Evolutionary conservation across 2,888 invertebrate genomes (phyloP), one percentile per base, ranked within the genome.

Genomic region (Blastobasis adustella): DNA sequence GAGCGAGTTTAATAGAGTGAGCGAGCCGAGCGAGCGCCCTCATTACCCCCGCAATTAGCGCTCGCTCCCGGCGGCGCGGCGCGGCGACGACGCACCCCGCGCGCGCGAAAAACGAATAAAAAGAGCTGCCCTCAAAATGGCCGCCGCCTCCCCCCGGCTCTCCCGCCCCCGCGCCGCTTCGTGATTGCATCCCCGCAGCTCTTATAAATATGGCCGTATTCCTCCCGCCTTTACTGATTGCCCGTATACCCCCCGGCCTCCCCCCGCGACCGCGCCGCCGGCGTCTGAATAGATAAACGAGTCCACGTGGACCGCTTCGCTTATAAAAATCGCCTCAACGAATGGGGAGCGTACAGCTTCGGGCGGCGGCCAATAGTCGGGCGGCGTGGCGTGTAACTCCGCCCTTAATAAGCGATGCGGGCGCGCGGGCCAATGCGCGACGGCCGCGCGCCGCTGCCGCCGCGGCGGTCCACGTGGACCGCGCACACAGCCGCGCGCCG

Each of bases 111-210:
- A 88, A 88, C 89, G 88, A 90, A 91, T 86, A 87, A 89, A 89
- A 89, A 90, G 91, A 91, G 90, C 91, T 90, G 91, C 91, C 91
- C 91, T 91, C 91, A 91, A 92, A 92, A 91, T 91, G 92, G 92
- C 92, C 91, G 91, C 91, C 91, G 90, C 83, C 83, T 79, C 81
- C 79, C 81, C 81, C 83, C 81, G 79, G 72, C 66, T 70, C 77
- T 66, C 81, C 81, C 77, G 73, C 73, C 83, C 87, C 83, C 87
- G 82, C 87, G 80, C 86, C 85, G 85, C 85, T 87, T 89, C 88
- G 87, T 87, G 88, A 88, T 89, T 88, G 88, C 89, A 89, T 87
- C 89, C 88, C 89, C 88, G 87, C 87, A 88, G 87, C 89, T 88
- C 88, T 88, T 89, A 89, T 89, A 89, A 89, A 89, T 89, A 89